phyloP scores from a whole-genome alignment of 2,888 invertebrate genomes.

The Pollenia labialis region DNA sequence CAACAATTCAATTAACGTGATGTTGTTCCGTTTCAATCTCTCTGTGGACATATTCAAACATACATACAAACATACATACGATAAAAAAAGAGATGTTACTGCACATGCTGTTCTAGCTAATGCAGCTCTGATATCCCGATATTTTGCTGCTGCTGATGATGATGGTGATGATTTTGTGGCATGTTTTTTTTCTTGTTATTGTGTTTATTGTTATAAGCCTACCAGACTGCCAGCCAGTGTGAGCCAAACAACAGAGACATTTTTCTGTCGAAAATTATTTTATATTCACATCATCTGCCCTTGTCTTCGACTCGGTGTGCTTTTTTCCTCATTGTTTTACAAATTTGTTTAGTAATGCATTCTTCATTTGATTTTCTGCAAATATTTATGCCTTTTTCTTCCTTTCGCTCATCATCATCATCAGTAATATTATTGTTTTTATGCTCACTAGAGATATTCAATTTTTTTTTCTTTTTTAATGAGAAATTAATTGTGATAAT shows the following conservation, averaged over 20 bases:
- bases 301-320: slow-evolving; percentile 57
- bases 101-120: slow-evolving; percentile 33
- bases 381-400: slow-evolving; percentile 22
- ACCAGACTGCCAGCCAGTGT: background rate
- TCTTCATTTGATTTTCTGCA: slow-evolving; percentile 18
- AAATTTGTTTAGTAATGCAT: slow-evolving; percentile 50
- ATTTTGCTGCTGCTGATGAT: slow-evolving; percentile 24
- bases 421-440: slow-evolving; percentile 41
- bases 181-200: slow-evolving; percentile 63
- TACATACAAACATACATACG: too few species aligned
- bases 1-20: slow-evolving; percentile 83
- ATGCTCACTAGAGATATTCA: slow-evolving; percentile 3
- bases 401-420: slow-evolving; percentile 23
- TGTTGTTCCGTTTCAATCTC: slow-evolving; percentile 75
- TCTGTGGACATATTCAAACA: background rate
- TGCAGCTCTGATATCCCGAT: background rate
- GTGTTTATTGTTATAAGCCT: slow-evolving; percentile 9
- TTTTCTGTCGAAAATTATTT: slow-evolving; percentile 28
- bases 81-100: background rate
- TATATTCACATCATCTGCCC: slow-evolving; percentile 42
- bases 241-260: background rate
- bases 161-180: slow-evolving; percentile 80
- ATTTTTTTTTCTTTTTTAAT: slow-evolving; percentile 75
- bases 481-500: slow-evolving; percentile 79
- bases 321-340: background rate